Conservation (phyloP, 1,140 invertebrate genomes). For the Drosophila biarmipes region DNA sequence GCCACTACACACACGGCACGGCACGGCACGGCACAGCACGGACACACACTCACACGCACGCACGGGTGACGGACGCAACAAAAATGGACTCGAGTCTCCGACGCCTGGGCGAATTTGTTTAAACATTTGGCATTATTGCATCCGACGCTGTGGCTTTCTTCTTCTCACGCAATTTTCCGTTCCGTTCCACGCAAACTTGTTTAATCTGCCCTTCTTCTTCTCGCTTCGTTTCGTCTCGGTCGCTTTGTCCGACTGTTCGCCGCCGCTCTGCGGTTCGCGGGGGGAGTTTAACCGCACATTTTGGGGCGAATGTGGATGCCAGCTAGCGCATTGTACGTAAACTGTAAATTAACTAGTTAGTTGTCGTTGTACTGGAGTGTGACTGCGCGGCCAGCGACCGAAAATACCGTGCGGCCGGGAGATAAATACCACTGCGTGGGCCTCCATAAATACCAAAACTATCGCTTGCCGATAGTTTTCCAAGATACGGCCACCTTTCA, state of each 20-base stretch:
- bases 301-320: slow-evolving; percentile 23
- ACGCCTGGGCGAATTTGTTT: slow-evolving; percentile 41
- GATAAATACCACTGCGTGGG: too few species aligned
- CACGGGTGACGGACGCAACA: slow-evolving; percentile 42
- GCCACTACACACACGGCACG: slow-evolving; percentile 21
- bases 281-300: slow-evolving; percentile 21
- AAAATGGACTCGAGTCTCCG: slow-evolving; percentile 27
- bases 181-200: slow-evolving; percentile 66
- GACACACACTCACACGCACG: slow-evolving; percentile 45
- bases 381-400: too few species aligned
- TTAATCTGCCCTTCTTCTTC: slow-evolving; percentile 51
- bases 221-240: slow-evolving; percentile 31
- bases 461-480: not conserved
- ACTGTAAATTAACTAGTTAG: not conserved
- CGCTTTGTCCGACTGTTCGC: slow-evolving; percentile 47
- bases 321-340: slow-evolving; percentile 18
- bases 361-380: not conserved
- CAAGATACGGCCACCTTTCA: not conserved
- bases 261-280: slow-evolving; percentile 29
- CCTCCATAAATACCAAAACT: too few species aligned
- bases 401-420: too few species aligned
- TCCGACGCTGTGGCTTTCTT: slow-evolving; percentile 16
- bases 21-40: slow-evolving; percentile 30
- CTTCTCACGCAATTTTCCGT: slow-evolving; percentile 57
- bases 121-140: slow-evolving; percentile 55